phyloP scores from a whole-genome alignment of 2,113 vertebrate genomes.

The Prionailurus viverrinus region DNA sequence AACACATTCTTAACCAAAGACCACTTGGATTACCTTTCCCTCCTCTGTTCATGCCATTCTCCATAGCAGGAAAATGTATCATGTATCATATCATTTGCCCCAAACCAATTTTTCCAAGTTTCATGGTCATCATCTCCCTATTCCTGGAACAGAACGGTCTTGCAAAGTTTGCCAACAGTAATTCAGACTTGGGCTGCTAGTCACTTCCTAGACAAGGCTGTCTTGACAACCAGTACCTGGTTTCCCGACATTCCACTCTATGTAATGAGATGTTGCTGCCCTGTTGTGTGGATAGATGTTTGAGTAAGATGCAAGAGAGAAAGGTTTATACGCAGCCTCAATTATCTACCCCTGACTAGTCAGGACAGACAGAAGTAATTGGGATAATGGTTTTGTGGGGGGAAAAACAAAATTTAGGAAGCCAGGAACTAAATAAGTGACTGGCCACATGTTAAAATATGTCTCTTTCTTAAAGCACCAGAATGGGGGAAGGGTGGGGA shows the following conservation, averaged over 20 bases:
- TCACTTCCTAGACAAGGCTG: slow-evolving; percentile 54
- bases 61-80: slow-evolving; percentile 59
- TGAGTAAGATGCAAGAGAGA: not conserved
- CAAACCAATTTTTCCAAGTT: slow-evolving; percentile 73
- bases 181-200: slow-evolving; percentile 61
- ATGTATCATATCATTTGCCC: slow-evolving; percentile 72
- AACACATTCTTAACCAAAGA: slow-evolving; percentile 10
- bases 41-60: slow-evolving; percentile 43
- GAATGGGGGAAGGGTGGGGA: not conserved
- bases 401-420: slow-evolving; percentile 3
- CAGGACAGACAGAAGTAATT: slow-evolving; percentile 15
- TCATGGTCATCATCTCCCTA: slow-evolving; percentile 66
- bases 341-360: not conserved
- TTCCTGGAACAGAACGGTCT: slow-evolving; percentile 73
- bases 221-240: slow-evolving; percentile 45
- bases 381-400: not conserved
- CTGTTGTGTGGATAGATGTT: not conserved
- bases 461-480: not conserved
- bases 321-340: not conserved
- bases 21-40: slow-evolving; percentile 11
- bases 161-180: slow-evolving; percentile 56
- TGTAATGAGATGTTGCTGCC: not conserved
- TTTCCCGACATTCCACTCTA: not conserved
- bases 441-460: not conserved
- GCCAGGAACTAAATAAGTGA: not conserved